Evolutionary conservation across 30 jellyfish, hydroid and myxozoan genomes (phyloP), one percentile per base, ranked within the genome.

Genomic region (Aurelia sp.): DNA sequence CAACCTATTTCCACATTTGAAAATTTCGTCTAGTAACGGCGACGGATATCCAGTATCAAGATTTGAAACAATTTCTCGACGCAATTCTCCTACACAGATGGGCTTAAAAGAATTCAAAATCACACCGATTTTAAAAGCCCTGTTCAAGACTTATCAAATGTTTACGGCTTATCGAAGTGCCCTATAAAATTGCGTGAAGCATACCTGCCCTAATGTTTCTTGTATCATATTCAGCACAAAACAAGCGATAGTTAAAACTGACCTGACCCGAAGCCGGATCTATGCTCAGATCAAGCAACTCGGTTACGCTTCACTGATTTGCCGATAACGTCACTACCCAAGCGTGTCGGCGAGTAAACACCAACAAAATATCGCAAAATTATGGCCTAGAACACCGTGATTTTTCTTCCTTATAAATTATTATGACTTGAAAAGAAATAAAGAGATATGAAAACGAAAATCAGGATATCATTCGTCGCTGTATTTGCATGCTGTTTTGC

Each of bases 201-300:
- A 6, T 9, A 15, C 55, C 55, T 44, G 55, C 55, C 55, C 13
- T 44, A 4, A 44, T 6, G 6, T 44, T 44, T 44, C 55, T 44
- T 44, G 55, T 59, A 13, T 58, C 69, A n/a, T 59, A 21, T 59
- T 59, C 18, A 59, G 69, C 69, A 59, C 69, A 59, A 66, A 78
- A 47, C 80, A 61, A 63, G 24, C 50, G 51, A 7, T 53, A 62
- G 65, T 41, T 20, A 35, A 40, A 27, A 69, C 52, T 82, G 92
- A 76, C 92, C 92, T 82, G 86, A 82, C 92, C 85, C 77, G 80
- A 57, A 35, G 80, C 86, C 13, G 15, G 33, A 30, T 82, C 79
- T 44, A 51, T 74, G 17, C 61, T 38, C 55, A 19, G 85, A 44
- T 48, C 89, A 66, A 78, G 70, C 72, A 44, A 44, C 35, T n/a